Evolutionary conservation across 2,888 invertebrate species (phyloP), one percentile per base, ranked within the genome.

Genomic region (Microctonus brassicae): DNA sequence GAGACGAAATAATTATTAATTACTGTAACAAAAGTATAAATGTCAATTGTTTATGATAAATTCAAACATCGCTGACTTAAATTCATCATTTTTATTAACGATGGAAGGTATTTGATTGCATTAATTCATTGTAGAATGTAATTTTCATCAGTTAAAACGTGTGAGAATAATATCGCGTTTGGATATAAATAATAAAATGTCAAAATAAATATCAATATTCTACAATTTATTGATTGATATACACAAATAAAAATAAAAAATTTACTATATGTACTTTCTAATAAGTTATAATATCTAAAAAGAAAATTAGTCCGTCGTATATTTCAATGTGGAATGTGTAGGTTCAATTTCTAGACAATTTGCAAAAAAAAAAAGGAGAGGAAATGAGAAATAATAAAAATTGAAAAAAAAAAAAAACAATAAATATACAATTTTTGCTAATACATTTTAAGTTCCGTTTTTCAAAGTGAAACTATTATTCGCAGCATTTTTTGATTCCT

Each of bases 11-110:
- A 13, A 26, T n/a, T 60, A n/a, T 39, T 39, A 61, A 13, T 29
- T n/a, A 60, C 55, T n/a, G n/a, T n/a, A 68, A 63, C 33, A 17
- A 67, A 70, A 22, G 33, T 70, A 42, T 52, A 24, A 29, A 68
- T 67, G 58, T 58, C 64, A 58, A 63, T 39, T 63, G 63, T 63
- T 55, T 58, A 73, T 72, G 63, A 69, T 73, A 73, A 73, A 62
- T 75, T 70, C 55, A 71, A 61, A 73, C 71, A 72, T 73, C 69
- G 67, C 70, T 69, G 72, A 75, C 61, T 68, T 29, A 17, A 47
- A 47, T 11, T 17, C 36, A 55, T 36, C 36, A 34, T 57, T 29
- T 63, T 63, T 63, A 11, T 57, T 47, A 17, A 29, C 17, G 17
- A 26, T 26, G 24, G 9, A 9, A 24, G 1, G 22, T 47, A n/a